Evolutionary conservation across 2,888 invertebrate genomes (phyloP).

Genomic region (Oxytorus armatus): DNA sequence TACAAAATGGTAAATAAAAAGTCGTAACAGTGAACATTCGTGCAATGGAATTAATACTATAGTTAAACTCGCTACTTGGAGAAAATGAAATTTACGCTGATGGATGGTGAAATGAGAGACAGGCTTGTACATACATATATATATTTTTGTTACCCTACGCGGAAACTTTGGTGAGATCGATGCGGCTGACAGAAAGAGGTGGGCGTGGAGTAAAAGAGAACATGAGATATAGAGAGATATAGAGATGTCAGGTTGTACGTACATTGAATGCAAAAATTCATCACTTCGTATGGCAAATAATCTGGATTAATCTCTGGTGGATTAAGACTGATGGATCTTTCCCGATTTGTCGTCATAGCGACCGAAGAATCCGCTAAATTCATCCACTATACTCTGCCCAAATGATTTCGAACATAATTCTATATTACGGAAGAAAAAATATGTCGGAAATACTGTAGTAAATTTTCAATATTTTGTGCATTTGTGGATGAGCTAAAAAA

Average conservation of each 20-base stretch:
- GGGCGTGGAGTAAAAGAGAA: neutral
- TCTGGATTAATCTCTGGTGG: conserved; percentile 63
- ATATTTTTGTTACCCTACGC: neutral
- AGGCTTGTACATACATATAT: conserved; percentile 15
- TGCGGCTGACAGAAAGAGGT: conserved; percentile 12
- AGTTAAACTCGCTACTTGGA: conserved; percentile 44
- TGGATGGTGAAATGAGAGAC: conserved; percentile 49
- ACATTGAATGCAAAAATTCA: conserved; percentile 65
- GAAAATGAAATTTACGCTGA: conserved; percentile 63
- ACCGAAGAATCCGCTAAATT: conserved; percentile 27
- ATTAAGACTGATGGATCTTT: conserved; percentile 60
- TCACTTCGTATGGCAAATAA: conserved; percentile 59
- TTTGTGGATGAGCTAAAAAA: too few species aligned
- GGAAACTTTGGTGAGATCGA: conserved; percentile 52
- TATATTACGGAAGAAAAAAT: too few species aligned
- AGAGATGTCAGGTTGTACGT: conserved; percentile 9
- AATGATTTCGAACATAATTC: too few species aligned
- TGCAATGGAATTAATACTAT: conserved; percentile 45
- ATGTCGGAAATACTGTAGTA: too few species aligned
- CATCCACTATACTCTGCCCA: conserved; percentile 14
- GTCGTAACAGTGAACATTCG: neutral
- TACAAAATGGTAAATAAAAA: neutral
- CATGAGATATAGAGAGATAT: conserved; percentile 9
- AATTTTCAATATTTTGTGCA: too few species aligned
- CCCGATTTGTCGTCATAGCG: conserved; percentile 58